phyloP scores from a whole-genome alignment of 1,140 invertebrate species.

The Branchinecta lindahli region DNA sequence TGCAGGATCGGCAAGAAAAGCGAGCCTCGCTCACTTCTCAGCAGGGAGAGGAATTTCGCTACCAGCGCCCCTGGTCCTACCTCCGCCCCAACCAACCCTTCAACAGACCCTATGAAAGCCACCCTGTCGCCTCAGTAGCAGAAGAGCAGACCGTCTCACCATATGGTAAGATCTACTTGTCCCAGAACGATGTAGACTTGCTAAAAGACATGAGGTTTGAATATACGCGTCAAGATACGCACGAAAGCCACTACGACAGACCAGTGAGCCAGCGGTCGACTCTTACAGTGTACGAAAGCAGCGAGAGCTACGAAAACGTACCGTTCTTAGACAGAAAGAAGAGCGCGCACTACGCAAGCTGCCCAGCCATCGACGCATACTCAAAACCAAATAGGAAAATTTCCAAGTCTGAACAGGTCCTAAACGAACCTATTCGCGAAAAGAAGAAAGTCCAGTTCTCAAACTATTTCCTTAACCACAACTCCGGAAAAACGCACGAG shows the following conservation, averaged over 20 bases:
- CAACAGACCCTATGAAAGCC: not conserved
- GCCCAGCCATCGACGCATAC: not conserved
- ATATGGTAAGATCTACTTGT: constrained; percentile 1
- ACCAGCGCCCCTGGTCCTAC: not conserved
- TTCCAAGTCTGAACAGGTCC: not conserved
- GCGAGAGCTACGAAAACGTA: not conserved
- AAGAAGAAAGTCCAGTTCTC: not conserved
- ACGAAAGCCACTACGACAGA: not conserved
- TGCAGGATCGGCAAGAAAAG: no score
- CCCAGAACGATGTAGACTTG: not conserved
- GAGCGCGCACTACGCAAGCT: not conserved
- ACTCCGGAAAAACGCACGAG: not conserved
- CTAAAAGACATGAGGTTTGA: not conserved
- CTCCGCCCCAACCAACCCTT: not conserved
- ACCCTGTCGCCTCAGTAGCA: not conserved
- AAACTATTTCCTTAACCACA: not conserved
- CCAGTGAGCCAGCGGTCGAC: not conserved
- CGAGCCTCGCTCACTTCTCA: no score
- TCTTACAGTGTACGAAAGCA: not conserved
- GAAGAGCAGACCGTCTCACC: not conserved
- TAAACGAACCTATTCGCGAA: not conserved
- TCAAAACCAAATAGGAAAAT: not conserved
- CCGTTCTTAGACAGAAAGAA: not conserved
- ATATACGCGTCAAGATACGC: not conserved
- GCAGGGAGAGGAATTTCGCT: not conserved